A percentile compares a stretch with the other conserved stretches of the same genome.
These are phyloP conservation scores for Heterodera schachtii DNA, from an alignment of 1,140 invertebrate genomes.

Conservation along the genomic window DNA sequence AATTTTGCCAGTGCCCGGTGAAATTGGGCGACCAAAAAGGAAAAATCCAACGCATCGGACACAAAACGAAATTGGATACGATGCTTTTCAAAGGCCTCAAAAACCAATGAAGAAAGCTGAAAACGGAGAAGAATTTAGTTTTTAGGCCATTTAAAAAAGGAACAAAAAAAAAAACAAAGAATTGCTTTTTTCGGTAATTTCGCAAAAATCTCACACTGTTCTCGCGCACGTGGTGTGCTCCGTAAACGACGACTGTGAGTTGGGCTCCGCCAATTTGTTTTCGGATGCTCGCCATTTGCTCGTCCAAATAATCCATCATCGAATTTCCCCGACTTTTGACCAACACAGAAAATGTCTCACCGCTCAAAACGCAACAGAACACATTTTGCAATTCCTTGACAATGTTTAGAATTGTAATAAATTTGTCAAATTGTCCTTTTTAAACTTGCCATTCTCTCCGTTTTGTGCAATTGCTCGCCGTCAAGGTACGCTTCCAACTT, in stretches of 20 bases:
- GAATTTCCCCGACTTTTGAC: constrained; percentile 31
- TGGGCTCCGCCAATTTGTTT: constrained; percentile 30
- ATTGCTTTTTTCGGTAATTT: too few relatives aligned
- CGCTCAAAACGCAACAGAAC: constrained; percentile 48
- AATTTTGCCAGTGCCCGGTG: constrained; percentile 54
- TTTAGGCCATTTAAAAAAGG: not conserved
- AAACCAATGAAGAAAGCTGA: constrained; percentile 43
- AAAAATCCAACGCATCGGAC: constrained; percentile 42
- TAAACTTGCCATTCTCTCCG: constrained; percentile 38
- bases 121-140: constrained; percentile 17
- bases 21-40: constrained; percentile 52
- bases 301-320: constrained; percentile 25
- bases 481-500: constrained; percentile 45
- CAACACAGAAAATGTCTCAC: constrained; percentile 42
- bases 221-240: constrained; percentile 35
- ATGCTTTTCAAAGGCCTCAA: constrained; percentile 45
- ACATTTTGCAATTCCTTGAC: constrained; percentile 38
- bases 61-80: constrained; percentile 52
- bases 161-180: too few relatives aligned
- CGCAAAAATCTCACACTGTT: constrained; percentile 32
- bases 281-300: constrained; percentile 11
- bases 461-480: constrained; percentile 41
- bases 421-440: not conserved
- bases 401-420: constrained; percentile 15
- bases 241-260: constrained; percentile 45